Conservation (phyloP, 2,888 invertebrate genomes). For the Drosophila merina region DNA sequence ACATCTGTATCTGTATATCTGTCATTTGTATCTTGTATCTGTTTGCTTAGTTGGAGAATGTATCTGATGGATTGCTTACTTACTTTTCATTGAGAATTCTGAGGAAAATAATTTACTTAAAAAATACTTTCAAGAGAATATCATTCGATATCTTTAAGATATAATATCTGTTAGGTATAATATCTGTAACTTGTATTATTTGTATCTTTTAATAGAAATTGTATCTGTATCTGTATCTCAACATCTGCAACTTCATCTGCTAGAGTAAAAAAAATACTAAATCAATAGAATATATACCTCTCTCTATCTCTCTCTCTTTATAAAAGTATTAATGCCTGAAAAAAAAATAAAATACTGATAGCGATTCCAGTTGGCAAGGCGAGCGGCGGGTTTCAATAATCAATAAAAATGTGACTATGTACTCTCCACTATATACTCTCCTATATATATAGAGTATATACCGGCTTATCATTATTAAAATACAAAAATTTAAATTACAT, state of each 20-base stretch:
- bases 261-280: constrained; percentile 1
- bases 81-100: too few relatives aligned
- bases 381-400: constrained; percentile 28
- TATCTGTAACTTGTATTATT: too few relatives aligned
- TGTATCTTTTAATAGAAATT: neutral
- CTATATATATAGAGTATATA: constrained; percentile 20
- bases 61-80: too few relatives aligned
- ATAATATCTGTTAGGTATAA: too few relatives aligned
- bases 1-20: constrained; percentile 23
- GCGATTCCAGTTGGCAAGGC: constrained; percentile 36
- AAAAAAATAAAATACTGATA: constrained; percentile 43
- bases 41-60: too few relatives aligned
- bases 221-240: constrained; percentile 11
- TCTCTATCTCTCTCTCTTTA: constrained; percentile 4
- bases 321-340: constrained; percentile 46
- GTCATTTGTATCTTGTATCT: too few relatives aligned
- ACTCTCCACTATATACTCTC: neutral
- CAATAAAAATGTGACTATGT: constrained; percentile 30
- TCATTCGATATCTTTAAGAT: too few relatives aligned
- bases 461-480: constrained; percentile 75
- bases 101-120: too few relatives aligned
- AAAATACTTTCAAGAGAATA: too few relatives aligned
- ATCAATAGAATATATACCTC: constrained; percentile 11
- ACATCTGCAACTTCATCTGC: constrained; percentile 32
- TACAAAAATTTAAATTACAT: constrained; percentile 77